These are phyloP conservation scores for Setipinna tenuifilis DNA, from an alignment of 2,797 vertebrate species.

Conservation along the genomic window DNA sequence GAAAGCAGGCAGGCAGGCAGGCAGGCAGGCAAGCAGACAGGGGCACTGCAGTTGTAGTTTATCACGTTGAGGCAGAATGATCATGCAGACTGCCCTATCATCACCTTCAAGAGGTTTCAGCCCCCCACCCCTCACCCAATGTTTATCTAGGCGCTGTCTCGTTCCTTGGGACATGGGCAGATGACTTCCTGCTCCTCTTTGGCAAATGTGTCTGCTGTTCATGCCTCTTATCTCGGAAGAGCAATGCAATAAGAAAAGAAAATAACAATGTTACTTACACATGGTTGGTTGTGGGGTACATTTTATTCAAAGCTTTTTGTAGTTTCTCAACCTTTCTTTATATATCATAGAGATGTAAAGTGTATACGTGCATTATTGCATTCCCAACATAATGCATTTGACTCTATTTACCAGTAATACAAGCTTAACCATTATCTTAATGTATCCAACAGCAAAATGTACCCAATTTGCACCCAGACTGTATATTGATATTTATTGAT, in stretches of 20 bases:
- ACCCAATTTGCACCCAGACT: too few relatives aligned
- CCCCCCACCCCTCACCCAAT: not conserved
- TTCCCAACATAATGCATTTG: not conserved
- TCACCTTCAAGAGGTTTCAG: slow-evolving; percentile 67
- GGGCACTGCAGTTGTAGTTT: slow-evolving; percentile 53
- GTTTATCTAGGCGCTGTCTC: slow-evolving; percentile 3
- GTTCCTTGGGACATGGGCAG: not conserved
- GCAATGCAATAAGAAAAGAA: not conserved
- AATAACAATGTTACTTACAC: not conserved
- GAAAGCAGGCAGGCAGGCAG: not conserved
- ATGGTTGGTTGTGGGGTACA: not conserved
- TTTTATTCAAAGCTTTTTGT: not conserved
- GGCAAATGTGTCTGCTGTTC: not conserved
- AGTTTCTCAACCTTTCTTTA: not conserved
- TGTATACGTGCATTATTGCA: not conserved
- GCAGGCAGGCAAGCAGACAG: too few relatives aligned
- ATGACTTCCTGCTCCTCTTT: not conserved
- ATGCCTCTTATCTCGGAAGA: not conserved
- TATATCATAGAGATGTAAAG: not conserved
- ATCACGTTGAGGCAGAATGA: slow-evolving; percentile 64
- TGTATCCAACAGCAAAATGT: not conserved
- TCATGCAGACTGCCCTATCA: slow-evolving; percentile 62
- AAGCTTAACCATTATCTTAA: not conserved
- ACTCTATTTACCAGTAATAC: not conserved
- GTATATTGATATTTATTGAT: too few relatives aligned